Conservation (phyloP, 2,113 vertebrate genomes). For the Pleuronectes platessa region DNA sequence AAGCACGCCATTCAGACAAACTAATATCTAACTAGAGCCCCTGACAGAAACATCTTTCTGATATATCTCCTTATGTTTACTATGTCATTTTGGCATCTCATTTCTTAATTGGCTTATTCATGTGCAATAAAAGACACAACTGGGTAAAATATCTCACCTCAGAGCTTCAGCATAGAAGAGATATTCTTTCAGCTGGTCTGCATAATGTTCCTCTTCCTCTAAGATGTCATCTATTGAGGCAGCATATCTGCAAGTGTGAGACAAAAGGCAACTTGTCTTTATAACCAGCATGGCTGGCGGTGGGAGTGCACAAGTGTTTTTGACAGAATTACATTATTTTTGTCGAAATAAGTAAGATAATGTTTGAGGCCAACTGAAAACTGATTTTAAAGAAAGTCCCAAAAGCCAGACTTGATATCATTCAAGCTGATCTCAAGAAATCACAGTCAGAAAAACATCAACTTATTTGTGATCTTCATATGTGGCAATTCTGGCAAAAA, state of each 20-base stretch:
- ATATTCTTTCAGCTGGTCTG: slow-evolving; percentile 92
- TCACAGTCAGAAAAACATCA: no score
- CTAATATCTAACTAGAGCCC: neutral
- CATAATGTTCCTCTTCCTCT: slow-evolving; percentile 96
- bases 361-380: neutral
- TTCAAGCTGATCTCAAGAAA: no score
- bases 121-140: neutral
- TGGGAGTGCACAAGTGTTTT: neutral
- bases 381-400: no score
- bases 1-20: no score
- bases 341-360: neutral
- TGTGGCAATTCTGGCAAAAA: no score
- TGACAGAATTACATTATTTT: neutral
- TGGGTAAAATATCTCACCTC: slow-evolving; percentile 73
- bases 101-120: neutral
- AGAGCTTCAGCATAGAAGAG: slow-evolving; percentile 50
- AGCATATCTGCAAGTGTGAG: slow-evolving; percentile 85
- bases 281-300: neutral
- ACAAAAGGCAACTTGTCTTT: neutral
- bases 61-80: no score
- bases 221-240: slow-evolving; percentile 95
- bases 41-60: neutral
- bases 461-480: no score
- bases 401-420: no score
- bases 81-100: no score